Evolutionary conservation across 2,113 vertebrate species (phyloP), one percentile per base, ranked within the genome.

Genomic region (Seriola quinqueradiata): DNA sequence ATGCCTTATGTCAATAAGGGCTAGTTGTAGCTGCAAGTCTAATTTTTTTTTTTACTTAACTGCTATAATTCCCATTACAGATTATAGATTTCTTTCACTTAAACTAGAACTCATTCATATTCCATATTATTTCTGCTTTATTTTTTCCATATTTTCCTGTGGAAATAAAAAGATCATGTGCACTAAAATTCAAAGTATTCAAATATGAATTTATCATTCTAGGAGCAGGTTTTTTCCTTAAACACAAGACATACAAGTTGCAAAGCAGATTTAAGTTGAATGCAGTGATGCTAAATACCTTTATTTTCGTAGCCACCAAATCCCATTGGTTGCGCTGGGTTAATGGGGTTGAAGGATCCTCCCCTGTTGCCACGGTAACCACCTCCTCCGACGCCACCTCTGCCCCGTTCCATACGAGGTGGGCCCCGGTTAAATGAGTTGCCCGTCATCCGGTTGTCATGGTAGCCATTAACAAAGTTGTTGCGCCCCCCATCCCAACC

Each of bases 391-490:
- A 92, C 84, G 4, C 94, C 93, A 32, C 95, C 91, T 36, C 95
- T 84, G 46, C 95, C 95, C 36, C 95, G 92, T 79, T 96, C 96
- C 90, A 93, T 94, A 55, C 95, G 96, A 32, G 95, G 90, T 0
- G 95, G 87, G 3, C 95, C 95, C 0, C 96, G 95, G 60, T 81
- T 95, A 61, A 92, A 95, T 0, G 92, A 3, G 79, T 89, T 94
- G 38, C 92, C 92, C 0, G 94, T 90, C 90, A 96, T 90, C 57
- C 95, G 95, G 89, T 89, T 92, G 71, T 96, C 95, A 0, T 95
- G 92, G 77, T 91, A 96, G 69, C 96, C 96, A 40, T 96, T 96
- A 1, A 95, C 93, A 70, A 95, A 96, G 85, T 95, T 96, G 89
- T 93, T 94, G 82, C 95, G 95, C 17, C 69, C 77, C 12, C 78